phyloP scores from a whole-genome alignment of 2,888 invertebrate species.

The Tipula confusa region DNA sequence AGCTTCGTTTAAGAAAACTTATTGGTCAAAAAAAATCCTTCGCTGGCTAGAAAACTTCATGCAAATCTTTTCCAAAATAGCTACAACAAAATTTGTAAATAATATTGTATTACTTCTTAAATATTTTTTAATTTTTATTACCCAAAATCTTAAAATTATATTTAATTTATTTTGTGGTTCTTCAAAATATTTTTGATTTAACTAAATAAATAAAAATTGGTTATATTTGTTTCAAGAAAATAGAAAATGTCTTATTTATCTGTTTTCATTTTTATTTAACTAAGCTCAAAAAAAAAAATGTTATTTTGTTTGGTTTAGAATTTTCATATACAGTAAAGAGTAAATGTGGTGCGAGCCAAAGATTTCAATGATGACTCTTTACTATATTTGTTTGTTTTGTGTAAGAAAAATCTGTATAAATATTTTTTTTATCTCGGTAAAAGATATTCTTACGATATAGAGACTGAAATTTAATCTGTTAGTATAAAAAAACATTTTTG shows the following conservation, averaged over 20 bases:
- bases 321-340: no score
- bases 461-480: neutral
- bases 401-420: neutral
- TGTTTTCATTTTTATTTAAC: neutral
- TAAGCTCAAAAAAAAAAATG: neutral
- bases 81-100: no score
- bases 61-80: no score
- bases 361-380: neutral
- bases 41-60: no score
- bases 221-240: neutral
- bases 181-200: no score
- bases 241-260: neutral
- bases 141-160: no score
- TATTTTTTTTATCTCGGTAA: neutral
- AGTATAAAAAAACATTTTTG: neutral
- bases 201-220: neutral
- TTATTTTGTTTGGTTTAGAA: no score
- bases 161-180: no score
- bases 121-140: no score
- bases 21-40: no score
- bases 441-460: neutral
- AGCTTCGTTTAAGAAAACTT: no score
- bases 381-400: neutral
- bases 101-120: no score
- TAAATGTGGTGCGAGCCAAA: neutral